Evolutionary conservation across 2,888 invertebrate genomes (phyloP).

Genomic region (Scaptomyza caliginosa): DNA sequence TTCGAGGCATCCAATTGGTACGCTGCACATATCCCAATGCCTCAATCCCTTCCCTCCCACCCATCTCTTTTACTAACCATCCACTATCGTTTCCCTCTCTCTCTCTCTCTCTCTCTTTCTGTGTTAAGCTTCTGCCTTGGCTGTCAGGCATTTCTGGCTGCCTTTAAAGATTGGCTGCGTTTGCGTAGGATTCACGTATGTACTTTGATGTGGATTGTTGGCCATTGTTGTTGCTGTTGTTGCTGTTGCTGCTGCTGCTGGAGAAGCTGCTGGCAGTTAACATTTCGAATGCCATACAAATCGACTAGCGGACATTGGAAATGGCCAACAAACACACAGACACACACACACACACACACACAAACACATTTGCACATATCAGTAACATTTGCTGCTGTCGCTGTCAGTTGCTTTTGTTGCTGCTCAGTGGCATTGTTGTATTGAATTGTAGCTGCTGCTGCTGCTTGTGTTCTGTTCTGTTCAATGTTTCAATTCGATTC

Average conservation of each 20-base stretch:
- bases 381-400: constrained; percentile 37
- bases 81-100: too few species aligned
- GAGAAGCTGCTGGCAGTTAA: constrained; percentile 66
- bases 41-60: not conserved
- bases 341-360: constrained; percentile 5
- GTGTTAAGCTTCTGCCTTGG: constrained; percentile 7
- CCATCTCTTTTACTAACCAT: not conserved
- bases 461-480: constrained; percentile 65
- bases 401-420: constrained; percentile 32
- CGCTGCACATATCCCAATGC: constrained; percentile 48
- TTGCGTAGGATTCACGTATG: constrained; percentile 77
- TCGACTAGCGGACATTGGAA: constrained; percentile 73
- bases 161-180: constrained; percentile 70
- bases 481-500: constrained; percentile 77
- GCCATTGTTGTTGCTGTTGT: constrained; percentile 67
- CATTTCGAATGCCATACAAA: constrained; percentile 79
- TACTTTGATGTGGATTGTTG: constrained; percentile 70
- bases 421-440: constrained; percentile 65
- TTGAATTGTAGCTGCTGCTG: constrained; percentile 69
- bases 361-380: constrained; percentile 21
- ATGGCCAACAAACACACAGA: constrained; percentile 55
- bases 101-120: not conserved
- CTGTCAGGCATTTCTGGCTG: constrained; percentile 45
- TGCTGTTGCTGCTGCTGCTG: constrained; percentile 39
- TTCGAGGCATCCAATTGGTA: constrained; percentile 77